These are phyloP conservation scores for Mionectes macconnelli DNA, from an alignment of 2,113 vertebrate species.

Conservation along the genomic window DNA sequence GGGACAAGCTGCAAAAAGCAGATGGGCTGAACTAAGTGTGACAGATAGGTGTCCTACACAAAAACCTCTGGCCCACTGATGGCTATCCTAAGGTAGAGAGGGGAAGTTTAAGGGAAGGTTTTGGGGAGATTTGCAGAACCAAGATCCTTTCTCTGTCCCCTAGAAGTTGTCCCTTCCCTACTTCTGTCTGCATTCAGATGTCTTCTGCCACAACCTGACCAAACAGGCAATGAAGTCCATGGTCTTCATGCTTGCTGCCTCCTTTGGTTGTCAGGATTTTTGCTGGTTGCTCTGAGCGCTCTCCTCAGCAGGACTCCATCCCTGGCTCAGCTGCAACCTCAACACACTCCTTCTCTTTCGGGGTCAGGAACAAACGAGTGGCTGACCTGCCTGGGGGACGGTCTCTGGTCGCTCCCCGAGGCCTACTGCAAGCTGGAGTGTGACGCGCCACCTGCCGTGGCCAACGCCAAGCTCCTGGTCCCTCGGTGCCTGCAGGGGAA, in stretches of 20 bases:
- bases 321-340: background rate
- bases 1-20: background rate
- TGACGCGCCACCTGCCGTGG: slow-evolving; percentile 64
- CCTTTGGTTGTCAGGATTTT: background rate
- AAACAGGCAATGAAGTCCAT: background rate
- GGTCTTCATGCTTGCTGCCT: accelerated
- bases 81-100: background rate
- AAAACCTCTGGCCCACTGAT: background rate
- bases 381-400: slow-evolving; percentile 90
- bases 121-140: background rate
- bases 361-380: slow-evolving; percentile 84
- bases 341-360: background rate
- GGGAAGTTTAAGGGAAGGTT: background rate
- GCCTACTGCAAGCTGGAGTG: slow-evolving; percentile 96
- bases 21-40: background rate
- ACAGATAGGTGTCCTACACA: background rate
- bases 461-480: slow-evolving; percentile 79
- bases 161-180: background rate
- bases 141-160: background rate
- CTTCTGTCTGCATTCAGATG: background rate
- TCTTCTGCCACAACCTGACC: background rate
- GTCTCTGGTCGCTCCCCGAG: slow-evolving; percentile 94
- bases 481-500: slow-evolving; percentile 78
- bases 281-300: background rate
- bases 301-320: background rate